These are phyloP conservation scores for Sterrhoptilus dennistouni DNA, from an alignment of 2,113 vertebrate species.

Conservation along the genomic window DNA sequence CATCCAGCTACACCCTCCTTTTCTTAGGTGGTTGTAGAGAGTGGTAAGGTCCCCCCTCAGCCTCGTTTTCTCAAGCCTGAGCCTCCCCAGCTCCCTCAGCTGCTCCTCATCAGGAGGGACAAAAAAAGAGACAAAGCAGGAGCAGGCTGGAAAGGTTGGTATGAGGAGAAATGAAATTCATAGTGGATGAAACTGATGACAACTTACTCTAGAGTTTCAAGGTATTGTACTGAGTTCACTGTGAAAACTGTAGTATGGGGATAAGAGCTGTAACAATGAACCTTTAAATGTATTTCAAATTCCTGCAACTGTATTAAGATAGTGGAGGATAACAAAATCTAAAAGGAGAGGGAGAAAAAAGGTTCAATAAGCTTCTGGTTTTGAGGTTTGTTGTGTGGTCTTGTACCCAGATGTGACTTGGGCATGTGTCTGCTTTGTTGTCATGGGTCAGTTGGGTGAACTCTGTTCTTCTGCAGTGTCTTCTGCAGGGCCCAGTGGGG, in stretches of 20 bases:
- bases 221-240: not conserved
- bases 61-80: not conserved
- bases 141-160: not conserved
- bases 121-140: not conserved
- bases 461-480: not conserved
- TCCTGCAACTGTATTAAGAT: not conserved
- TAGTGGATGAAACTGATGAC: not conserved
- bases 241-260: not conserved
- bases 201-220: not conserved
- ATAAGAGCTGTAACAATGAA: not conserved
- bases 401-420: not conserved
- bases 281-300: not conserved
- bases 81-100: not conserved
- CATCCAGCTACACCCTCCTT: not conserved
- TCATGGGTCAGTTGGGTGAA: not conserved
- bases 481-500: not conserved
- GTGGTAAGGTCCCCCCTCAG: not conserved
- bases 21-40: not conserved
- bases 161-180: fast-evolving
- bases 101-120: not conserved
- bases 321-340: not conserved
- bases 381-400: not conserved
- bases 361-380: not conserved
- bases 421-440: not conserved
- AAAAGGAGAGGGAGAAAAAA: not conserved